These are phyloP conservation scores for Bugulina stolonifera DNA, from an alignment of 2,888 invertebrate genomes.

Conservation along the genomic window DNA sequence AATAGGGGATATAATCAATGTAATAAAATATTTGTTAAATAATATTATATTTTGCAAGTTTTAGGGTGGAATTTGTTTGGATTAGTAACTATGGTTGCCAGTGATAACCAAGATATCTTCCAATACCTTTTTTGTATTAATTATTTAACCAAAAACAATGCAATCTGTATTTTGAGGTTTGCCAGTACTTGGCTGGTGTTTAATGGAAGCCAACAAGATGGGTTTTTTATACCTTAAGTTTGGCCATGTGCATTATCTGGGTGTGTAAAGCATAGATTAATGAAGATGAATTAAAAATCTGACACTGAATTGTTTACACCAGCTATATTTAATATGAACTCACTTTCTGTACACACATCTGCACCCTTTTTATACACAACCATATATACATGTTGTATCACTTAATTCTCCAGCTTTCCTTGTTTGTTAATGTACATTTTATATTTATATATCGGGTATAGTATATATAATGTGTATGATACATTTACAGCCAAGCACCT, in stretches of 20 bases:
- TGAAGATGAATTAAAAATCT: not conserved
- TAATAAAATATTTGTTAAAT: no score
- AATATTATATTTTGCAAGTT: no score
- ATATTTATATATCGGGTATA: not conserved
- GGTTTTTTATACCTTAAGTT: no score
- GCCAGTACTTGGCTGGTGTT: not conserved
- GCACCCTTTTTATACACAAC: not conserved
- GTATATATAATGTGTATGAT: no score
- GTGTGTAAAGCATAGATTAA: not conserved
- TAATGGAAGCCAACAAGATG: no score
- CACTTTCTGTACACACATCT: not conserved
- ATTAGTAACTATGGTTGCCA: not conserved
- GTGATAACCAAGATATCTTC: not conserved
- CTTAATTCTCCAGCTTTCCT: not conserved
- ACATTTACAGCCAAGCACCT: not conserved
- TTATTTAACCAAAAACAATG: not conserved
- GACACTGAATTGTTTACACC: conserved; percentile 22
- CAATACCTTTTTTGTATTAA: not conserved
- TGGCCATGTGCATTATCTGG: no score
- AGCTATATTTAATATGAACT: not conserved
- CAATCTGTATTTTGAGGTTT: not conserved
- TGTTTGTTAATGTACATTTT: not conserved
- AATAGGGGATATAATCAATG: no score
- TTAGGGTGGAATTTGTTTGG: no score
- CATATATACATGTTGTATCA: not conserved